Percentiles rank a stretch among this genome's conserved stretches.
Conservation (phyloP, 1,140 invertebrate genomes). For the Drosophila nigrodunni region DNA sequence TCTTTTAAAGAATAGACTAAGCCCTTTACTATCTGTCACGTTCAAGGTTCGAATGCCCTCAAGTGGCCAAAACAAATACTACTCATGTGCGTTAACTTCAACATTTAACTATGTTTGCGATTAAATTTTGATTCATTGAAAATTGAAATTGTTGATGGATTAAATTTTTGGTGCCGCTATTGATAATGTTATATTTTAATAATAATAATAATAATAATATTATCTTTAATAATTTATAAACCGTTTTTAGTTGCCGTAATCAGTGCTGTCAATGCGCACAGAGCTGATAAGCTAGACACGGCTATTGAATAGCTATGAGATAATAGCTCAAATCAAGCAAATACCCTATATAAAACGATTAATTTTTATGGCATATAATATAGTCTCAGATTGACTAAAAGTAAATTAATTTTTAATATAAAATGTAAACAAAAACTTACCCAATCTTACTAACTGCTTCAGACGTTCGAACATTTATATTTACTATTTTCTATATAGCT, state of each 20-base stretch:
- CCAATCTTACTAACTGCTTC: no score
- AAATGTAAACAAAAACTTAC: no score
- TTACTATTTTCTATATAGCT: no score
- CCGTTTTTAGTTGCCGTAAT: constrained; percentile 1
- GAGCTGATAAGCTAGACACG: not conserved
- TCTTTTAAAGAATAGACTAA: not conserved
- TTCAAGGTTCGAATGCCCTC: not conserved
- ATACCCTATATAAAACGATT: not conserved
- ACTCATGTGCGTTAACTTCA: constrained; percentile 7
- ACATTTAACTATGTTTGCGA: not conserved
- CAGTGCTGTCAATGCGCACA: constrained; percentile 10
- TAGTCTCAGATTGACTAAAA: not conserved
- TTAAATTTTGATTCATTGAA: constrained; percentile 2
- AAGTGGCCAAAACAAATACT: not conserved
- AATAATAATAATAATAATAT: not conserved
- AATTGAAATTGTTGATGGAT: not conserved
- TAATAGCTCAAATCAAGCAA: constrained; percentile 4
- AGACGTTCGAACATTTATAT: no score
- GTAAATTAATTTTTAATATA: not conserved
- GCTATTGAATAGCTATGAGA: not conserved
- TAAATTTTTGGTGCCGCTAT: not conserved
- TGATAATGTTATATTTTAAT: not conserved
- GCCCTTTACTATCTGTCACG: not conserved
- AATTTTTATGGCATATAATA: no score
- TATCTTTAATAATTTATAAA: constrained; percentile 1